phyloP scores from a whole-genome alignment of 2,888 invertebrate species.

The Cylindroiulus punctatus region DNA sequence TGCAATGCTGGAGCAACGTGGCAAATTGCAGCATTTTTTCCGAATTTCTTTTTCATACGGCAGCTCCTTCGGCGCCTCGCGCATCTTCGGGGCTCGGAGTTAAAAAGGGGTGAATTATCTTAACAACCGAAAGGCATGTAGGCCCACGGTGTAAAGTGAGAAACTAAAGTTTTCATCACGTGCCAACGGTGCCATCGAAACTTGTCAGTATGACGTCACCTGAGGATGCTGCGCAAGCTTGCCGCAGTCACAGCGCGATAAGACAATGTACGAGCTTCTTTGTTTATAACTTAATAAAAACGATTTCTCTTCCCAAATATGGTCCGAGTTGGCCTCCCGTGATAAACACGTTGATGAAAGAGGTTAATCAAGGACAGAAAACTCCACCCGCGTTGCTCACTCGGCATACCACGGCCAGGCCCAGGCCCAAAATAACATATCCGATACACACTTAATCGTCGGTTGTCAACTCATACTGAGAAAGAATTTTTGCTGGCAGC shows the following conservation, averaged over 20 bases:
- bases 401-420: slow-evolving; percentile 37
- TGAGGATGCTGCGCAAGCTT: neutral
- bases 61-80: neutral
- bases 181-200: neutral
- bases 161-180: neutral
- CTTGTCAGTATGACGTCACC: neutral
- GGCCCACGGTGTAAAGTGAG: neutral
- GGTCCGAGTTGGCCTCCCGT: neutral
- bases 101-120: slow-evolving; percentile 17
- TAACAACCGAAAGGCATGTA: neutral
- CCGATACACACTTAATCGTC: slow-evolving; percentile 42
- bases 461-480: slow-evolving; percentile 25
- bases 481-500: neutral
- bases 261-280: neutral
- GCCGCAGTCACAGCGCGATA: neutral
- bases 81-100: neutral
- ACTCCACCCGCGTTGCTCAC: slow-evolving; percentile 33
- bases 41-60: neutral
- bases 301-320: slow-evolving; percentile 12
- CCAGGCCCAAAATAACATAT: slow-evolving; percentile 23
- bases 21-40: neutral
- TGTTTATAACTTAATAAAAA: slow-evolving; percentile 23
- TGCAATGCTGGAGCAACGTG: neutral
- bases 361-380: slow-evolving; percentile 45
- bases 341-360: slow-evolving; percentile 47